phyloP scores from a whole-genome alignment of 2,797 vertebrate genomes.

The Chaetophractus vellerosus region DNA sequence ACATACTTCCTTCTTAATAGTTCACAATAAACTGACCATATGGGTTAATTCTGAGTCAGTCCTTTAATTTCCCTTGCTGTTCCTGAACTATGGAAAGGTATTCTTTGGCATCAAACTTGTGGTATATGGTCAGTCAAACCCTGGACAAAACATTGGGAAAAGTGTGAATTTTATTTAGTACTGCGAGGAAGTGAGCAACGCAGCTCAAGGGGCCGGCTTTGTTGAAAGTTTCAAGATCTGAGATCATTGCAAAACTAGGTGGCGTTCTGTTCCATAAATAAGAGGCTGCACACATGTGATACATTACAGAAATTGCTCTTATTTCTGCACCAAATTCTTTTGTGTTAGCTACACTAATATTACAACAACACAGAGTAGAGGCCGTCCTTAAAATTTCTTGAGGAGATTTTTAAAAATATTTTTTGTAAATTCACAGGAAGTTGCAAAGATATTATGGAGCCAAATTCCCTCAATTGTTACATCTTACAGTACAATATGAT shows the following conservation, averaged over 20 bases:
- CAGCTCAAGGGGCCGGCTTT: not conserved
- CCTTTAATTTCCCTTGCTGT: slow-evolving; percentile 39
- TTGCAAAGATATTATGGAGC: not conserved
- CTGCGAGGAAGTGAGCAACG: not conserved
- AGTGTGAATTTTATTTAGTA: not conserved
- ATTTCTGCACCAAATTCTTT: not conserved
- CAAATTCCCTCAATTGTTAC: not conserved
- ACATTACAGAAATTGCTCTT: not conserved
- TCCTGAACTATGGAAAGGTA: slow-evolving; percentile 62
- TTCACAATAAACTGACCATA: slow-evolving; percentile 78
- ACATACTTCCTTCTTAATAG: slow-evolving; percentile 44
- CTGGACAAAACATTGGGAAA: not conserved
- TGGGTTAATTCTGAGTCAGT: slow-evolving; percentile 60
- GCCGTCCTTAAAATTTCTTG: not conserved
- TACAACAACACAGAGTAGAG: not conserved
- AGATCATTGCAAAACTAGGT: not conserved
- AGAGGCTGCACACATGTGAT: not conserved
- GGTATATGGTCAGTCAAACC: not conserved
- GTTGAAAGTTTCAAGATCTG: too few relatives aligned
- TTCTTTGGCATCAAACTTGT: not conserved
- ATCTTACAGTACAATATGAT: not conserved
- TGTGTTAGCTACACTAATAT: not conserved
- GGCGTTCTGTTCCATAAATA: accelerated
- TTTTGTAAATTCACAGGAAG: not conserved
- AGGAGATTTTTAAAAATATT: too few relatives aligned